Evolutionary conservation across 1,140 invertebrate genomes (phyloP).

Genomic region (Aphis gossypii): DNA sequence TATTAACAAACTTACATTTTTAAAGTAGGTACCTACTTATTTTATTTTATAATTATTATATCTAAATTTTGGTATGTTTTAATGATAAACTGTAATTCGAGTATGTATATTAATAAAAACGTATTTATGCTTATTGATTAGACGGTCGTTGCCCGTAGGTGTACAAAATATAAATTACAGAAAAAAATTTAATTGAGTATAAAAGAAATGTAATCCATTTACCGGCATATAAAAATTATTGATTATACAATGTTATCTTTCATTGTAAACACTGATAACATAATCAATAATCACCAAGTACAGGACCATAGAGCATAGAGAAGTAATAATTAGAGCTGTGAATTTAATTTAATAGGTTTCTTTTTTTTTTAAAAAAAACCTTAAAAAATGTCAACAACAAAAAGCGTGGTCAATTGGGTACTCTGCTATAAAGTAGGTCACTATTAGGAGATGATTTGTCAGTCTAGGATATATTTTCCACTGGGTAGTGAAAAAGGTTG

Average conservation of each 20-base stretch:
- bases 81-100: not conserved
- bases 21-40: not conserved
- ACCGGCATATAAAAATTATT: not conserved
- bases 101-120: not conserved
- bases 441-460: too few relatives aligned
- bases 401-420: too few relatives aligned
- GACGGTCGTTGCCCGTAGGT: not conserved
- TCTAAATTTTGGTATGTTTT: not conserved
- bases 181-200: not conserved
- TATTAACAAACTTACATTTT: slow-evolving; percentile 18
- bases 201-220: not conserved
- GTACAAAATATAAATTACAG: not conserved
- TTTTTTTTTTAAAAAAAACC: too few relatives aligned
- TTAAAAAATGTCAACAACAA: too few relatives aligned
- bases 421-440: too few relatives aligned
- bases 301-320: too few relatives aligned
- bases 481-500: too few relatives aligned
- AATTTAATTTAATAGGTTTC: too few relatives aligned
- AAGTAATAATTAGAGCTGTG: too few relatives aligned
- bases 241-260: not conserved
- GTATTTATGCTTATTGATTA: not conserved
- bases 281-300: too few relatives aligned
- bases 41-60: not conserved
- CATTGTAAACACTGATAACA: not conserved
- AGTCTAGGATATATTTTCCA: too few relatives aligned